Evolutionary conservation across 1,140 invertebrate species (phyloP), one percentile per base, ranked within the genome.

Genomic region (Pygmarrhopalites habei): DNA sequence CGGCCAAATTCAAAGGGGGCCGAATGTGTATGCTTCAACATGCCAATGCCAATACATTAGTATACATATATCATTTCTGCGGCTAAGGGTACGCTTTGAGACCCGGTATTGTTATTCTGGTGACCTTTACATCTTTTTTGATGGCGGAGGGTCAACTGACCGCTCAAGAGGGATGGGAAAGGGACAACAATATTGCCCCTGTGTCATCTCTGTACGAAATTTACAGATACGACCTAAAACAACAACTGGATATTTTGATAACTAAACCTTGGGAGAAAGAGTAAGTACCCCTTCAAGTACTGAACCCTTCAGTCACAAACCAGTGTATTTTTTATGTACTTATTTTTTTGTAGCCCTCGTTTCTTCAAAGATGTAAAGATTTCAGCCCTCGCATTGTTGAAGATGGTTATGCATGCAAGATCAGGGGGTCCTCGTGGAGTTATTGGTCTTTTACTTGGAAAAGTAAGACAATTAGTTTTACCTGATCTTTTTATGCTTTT

Each of bases 321-420:
- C n/a, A n/a, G n/a, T n/a, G n/a, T n/a, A n/a, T n/a, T n/a, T n/a
- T n/a, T n/a, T n/a, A n/a, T n/a, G n/a, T n/a, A n/a, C n/a, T n/a
- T n/a, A n/a, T n/a, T n/a, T 65, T 69, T 71, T 83, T 86, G 72
- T 78, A 94, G 90, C 74, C 92, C 91, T 1, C 92, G 98, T 77
- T 98, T 95, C 76, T 98, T 99, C 77, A 97, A 98, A 81, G 91
- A 98, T 73, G 97, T 99, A 49, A 95, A 93, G 79, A 96, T 99
- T 49, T 98, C 95, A 12, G 95, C 97, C 0, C 77, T 99, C 52
- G 95, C 96, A 14, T 79, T 99, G 19, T 78, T 99, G 32, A 99
- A 99, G 81, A 99, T 99, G 96, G 95, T 99, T 0, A 99, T 98
- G 92, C 97, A 99, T 79, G 95, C 96, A 25, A 82, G 95, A 65